Evolutionary conservation across 2,113 vertebrate genomes (phyloP).

Genomic region (Brachyhypopomus gauderio): DNA sequence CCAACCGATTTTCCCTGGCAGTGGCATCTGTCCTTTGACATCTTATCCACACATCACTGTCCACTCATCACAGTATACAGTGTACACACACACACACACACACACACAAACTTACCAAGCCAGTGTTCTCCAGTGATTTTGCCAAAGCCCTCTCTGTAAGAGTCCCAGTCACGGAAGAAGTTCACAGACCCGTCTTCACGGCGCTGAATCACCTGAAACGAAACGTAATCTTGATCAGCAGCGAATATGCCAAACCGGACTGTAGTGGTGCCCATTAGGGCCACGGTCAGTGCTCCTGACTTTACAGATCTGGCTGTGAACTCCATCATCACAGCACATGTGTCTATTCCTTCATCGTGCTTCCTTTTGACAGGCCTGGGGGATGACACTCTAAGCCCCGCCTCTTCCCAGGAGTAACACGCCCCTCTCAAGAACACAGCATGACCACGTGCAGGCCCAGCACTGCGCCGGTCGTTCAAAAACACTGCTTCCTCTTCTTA

Average conservation of each 20-base stretch:
- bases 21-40: neutral
- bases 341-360: too few relatives aligned
- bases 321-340: too few relatives aligned
- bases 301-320: too few relatives aligned
- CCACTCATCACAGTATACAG: neutral
- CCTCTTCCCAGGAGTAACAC: too few relatives aligned
- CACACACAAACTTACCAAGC: conserved; percentile 80
- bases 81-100: neutral
- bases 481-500: too few relatives aligned
- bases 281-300: neutral
- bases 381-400: too few relatives aligned
- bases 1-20: neutral
- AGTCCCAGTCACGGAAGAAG: conserved; percentile 95
- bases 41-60: too few relatives aligned
- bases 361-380: too few relatives aligned
- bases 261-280: neutral
- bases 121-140: conserved; percentile 96
- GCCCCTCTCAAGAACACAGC: too few relatives aligned
- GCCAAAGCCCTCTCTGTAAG: conserved; percentile 91
- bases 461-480: too few relatives aligned
- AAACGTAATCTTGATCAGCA: neutral
- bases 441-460: too few relatives aligned
- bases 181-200: conserved; percentile 91
- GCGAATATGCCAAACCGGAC: neutral
- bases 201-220: conserved; percentile 88